A percentile compares a stretch with the other conserved stretches of the same genome.
phyloP scores from a whole-genome alignment of 2,888 invertebrate species.

The Hirtodrosophila cameraria region DNA sequence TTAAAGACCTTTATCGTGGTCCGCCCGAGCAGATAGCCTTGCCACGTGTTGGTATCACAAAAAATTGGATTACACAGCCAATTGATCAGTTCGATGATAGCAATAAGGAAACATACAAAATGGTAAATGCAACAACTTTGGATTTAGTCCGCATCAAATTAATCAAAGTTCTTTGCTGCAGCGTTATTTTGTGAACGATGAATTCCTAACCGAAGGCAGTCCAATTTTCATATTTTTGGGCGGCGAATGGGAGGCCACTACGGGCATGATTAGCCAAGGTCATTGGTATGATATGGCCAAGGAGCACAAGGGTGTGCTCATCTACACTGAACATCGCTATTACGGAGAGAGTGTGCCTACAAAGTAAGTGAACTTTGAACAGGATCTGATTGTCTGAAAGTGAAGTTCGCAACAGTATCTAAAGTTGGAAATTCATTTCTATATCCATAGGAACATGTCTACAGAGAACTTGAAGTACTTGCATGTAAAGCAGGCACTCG shows the following conservation, averaged over 20 bases:
- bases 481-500: constrained; percentile 88
- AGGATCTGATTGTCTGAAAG: rapidly evolving
- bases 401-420: too few relatives aligned
- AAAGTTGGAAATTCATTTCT: too few relatives aligned
- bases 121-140: constrained; percentile 78
- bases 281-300: constrained; percentile 87
- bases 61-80: constrained; percentile 85
- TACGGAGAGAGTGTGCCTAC: constrained; percentile 91
- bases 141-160: not conserved
- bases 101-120: constrained; percentile 85
- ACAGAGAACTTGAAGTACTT: constrained; percentile 86
- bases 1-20: constrained; percentile 81
- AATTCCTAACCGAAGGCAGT: constrained; percentile 84
- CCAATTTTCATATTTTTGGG: constrained; percentile 89
- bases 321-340: constrained; percentile 92
- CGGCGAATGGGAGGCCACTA: constrained; percentile 88
- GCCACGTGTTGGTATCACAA: constrained; percentile 38
- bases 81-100: constrained; percentile 87
- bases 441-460: too few relatives aligned
- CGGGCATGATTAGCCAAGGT: constrained; percentile 86
- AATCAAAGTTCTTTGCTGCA: constrained; percentile 9
- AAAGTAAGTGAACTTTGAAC: constrained; percentile 84
- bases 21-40: constrained; percentile 73
- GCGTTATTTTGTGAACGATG: constrained; percentile 85
- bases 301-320: constrained; percentile 86